phyloP scores from a whole-genome alignment of 2,797 vertebrate genomes.

The Sus cebifrons region DNA sequence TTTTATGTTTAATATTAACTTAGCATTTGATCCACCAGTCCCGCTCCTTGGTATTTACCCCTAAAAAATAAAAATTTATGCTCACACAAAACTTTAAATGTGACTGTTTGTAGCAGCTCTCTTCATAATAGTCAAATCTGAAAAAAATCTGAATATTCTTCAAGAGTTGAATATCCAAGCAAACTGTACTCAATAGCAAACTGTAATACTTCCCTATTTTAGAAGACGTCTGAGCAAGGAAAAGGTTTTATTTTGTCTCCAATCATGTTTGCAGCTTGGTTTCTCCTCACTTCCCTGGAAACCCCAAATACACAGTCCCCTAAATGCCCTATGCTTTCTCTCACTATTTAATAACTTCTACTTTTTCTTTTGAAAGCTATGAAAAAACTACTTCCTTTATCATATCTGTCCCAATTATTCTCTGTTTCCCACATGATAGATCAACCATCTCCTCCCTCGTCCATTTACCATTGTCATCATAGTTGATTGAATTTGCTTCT shows the following conservation, averaged over 20 bases:
- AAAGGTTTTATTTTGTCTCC: not conserved
- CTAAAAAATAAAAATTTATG: not conserved
- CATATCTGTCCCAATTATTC: not conserved
- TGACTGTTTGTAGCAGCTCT: not conserved
- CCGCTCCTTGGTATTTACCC: not conserved
- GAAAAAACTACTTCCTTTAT: not conserved
- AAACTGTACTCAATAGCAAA: not conserved
- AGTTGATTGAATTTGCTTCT: not conserved
- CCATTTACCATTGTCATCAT: not conserved
- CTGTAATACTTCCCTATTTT: not conserved
- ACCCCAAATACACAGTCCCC: not conserved
- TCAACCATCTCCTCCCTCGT: accelerated
- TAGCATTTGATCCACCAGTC: not conserved
- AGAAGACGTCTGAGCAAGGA: not conserved
- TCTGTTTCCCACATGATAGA: not conserved
- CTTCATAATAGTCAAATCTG: not conserved
- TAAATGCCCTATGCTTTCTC: not conserved
- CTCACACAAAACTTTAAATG: not conserved
- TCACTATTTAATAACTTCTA: not conserved
- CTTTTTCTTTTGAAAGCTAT: not conserved
- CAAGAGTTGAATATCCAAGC: not conserved
- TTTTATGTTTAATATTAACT: not conserved
- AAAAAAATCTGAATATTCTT: not conserved
- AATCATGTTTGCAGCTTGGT: not conserved
- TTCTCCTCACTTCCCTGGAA: not conserved